Percentiles rank a stretch among this genome's conserved stretches.
Conservation (phyloP, 2,797 vertebrate genomes). For the Merluccius polli region DNA sequence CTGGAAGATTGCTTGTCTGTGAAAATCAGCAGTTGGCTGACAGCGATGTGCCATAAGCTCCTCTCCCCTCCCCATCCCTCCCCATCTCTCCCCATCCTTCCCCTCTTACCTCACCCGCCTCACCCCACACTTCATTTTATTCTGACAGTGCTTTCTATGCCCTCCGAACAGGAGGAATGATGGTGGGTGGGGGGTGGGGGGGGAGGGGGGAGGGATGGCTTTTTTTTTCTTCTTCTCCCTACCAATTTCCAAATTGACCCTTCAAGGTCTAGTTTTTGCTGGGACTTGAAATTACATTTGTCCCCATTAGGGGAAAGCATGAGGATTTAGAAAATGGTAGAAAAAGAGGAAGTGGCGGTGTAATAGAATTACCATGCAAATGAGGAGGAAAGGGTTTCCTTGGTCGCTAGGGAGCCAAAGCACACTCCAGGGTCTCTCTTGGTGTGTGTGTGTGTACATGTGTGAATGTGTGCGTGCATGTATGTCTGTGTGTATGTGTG, state of each 20-base stretch:
- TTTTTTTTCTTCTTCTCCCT: slow-evolving; percentile 26
- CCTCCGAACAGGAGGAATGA: slow-evolving; percentile 14
- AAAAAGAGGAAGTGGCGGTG: slow-evolving; percentile 20
- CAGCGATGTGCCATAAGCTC: slow-evolving; percentile 35
- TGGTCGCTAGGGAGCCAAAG: slow-evolving; percentile 20
- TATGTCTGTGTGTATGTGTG: background rate
- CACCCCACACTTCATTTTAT: background rate
- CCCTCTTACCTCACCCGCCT: background rate
- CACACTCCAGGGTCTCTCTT: slow-evolving; percentile 14
- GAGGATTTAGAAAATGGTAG: slow-evolving; percentile 31
- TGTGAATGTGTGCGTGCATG: background rate
- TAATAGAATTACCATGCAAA: slow-evolving; percentile 42
- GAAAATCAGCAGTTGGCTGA: slow-evolving; percentile 39
- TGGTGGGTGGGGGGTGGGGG: background rate
- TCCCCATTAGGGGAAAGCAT: slow-evolving; percentile 40
- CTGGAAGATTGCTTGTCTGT: slow-evolving; percentile 54
- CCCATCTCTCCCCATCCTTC: background rate
- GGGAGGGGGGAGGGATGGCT: background rate
- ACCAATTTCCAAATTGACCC: slow-evolving; percentile 52
- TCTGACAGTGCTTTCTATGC: slow-evolving; percentile 11
- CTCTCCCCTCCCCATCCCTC: slow-evolving; percentile 18
- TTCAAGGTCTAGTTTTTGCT: slow-evolving; percentile 49
- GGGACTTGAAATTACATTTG: slow-evolving; percentile 50
- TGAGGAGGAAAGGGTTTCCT: slow-evolving; percentile 19
- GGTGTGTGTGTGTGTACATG: background rate